Evolutionary conservation across 2,888 invertebrate species (phyloP), one percentile per base, ranked within the genome.

Genomic region (Biston stratarius): DNA sequence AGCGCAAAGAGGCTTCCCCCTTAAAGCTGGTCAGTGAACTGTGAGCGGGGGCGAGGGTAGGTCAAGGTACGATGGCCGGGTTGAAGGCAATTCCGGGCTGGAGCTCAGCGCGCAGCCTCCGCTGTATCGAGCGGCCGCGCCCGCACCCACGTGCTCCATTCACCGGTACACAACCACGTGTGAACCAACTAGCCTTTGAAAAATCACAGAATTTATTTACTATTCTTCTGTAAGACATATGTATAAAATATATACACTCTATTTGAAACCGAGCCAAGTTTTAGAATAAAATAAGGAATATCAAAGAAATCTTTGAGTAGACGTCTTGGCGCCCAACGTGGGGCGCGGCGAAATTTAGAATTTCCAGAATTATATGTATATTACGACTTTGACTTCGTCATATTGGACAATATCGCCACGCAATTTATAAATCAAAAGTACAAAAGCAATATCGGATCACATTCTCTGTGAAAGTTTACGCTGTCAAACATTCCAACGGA

Each of bases 21-120:
- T 69, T 67, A 64, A 67, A 74, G 68, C 71, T 76, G 76, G 76
- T 76, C 76, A 74, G 74, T 81, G 70, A 73, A 79, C 76, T 74
- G 79, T 70, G 71, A 61, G 72, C 64, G 69, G 75, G 76, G 67
- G 76, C 66, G 73, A 73, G 72, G 83, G 82, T 67, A 79, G 86
- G 77, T 86, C 89, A 83, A 69, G 74, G 71, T 81, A 77, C 63
- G 74, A 70, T 84, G 85, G 89, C 67, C 71, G 75, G 66, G 74
- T 75, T 71, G 77, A 74, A 67, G 74, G 78, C 74, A 73, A 75
- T 76, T 80, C 85, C 85, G 86, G 87, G 83, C 80, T 74, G 66
- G 77, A 78, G 80, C 86, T 82, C 85, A 85, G 79, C 81, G 89
- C 89, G 89, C 89, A 89, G 89, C 89, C 89, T 89, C 89, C 88